phyloP scores from a whole-genome alignment of 2,797 vertebrate genomes.

The Coreius guichenoti region DNA sequence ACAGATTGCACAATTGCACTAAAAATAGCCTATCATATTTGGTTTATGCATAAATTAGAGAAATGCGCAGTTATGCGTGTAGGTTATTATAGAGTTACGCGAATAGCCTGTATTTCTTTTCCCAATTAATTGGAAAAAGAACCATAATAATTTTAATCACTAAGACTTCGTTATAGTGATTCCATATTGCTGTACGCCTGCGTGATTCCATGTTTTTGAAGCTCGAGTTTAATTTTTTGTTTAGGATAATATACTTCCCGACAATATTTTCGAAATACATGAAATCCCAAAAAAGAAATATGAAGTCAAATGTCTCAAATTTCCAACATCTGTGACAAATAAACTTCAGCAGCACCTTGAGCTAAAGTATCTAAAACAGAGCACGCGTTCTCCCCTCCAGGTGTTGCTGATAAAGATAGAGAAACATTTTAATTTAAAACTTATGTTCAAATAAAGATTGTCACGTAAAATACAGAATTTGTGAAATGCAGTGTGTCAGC shows the following conservation, averaged over 20 bases:
- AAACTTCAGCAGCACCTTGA: conserved; percentile 68
- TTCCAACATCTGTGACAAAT: conserved; percentile 70
- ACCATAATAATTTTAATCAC: background rate
- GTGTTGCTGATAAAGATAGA: conserved; percentile 70
- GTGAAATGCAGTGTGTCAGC: conserved; percentile 43
- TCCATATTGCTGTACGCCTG: background rate
- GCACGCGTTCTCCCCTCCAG: conserved; percentile 62
- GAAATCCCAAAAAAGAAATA: conserved; percentile 61
- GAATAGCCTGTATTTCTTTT: background rate
- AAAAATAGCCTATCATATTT: background rate
- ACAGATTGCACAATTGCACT: background rate
- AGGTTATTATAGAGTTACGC: background rate
- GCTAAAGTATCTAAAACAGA: conserved; percentile 62
- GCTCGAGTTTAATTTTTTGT: background rate
- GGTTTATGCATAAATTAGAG: background rate
- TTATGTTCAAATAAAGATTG: conserved; percentile 62
- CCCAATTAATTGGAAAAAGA: background rate
- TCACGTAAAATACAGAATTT: conserved; percentile 58
- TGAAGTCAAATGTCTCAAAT: conserved; percentile 67
- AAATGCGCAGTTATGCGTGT: background rate
- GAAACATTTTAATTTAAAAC: conserved; percentile 67
- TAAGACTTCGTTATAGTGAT: background rate
- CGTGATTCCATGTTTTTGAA: background rate
- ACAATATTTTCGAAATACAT: conserved; percentile 56
- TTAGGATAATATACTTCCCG: background rate